These are phyloP conservation scores for Bothrops jararaca DNA, from an alignment of 2,113 vertebrate genomes.

Conservation along the genomic window DNA sequence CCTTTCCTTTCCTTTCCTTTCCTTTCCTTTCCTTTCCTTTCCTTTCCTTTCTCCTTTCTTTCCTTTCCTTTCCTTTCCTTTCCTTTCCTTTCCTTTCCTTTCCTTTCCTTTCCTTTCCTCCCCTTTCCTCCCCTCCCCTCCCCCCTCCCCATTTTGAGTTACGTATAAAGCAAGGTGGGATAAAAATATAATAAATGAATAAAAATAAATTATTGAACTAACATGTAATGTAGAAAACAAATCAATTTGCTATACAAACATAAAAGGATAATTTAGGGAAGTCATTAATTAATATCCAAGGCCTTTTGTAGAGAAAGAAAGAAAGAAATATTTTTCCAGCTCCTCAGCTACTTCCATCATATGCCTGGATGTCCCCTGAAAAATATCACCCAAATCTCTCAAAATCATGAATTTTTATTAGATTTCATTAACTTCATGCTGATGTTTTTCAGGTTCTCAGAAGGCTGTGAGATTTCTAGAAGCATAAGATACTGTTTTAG, in stretches of 20 bases:
- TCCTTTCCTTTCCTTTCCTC: neutral
- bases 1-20: neutral
- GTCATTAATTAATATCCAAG: neutral
- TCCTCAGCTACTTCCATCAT: neutral
- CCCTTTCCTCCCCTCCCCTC: neutral
- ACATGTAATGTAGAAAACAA: conserved; percentile 40
- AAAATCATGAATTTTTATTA: neutral
- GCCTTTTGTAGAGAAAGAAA: neutral
- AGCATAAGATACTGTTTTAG: neutral
- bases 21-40: neutral
- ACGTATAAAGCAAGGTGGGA: neutral
- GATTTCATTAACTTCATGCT: neutral
- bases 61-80: too few relatives aligned
- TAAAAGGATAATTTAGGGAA: neutral
- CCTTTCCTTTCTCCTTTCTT: too few relatives aligned
- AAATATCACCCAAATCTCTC: neutral
- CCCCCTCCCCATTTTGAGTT: neutral
- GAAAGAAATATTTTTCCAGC: neutral
- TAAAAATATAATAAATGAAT: neutral
- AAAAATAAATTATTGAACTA: conserved; percentile 42
- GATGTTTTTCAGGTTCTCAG: neutral
- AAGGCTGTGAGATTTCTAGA: neutral
- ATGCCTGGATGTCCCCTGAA: neutral
- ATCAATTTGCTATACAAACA: neutral
- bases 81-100: too few relatives aligned